Conservation (phyloP, 2,797 vertebrate species). For the Anguilla marmorata region DNA sequence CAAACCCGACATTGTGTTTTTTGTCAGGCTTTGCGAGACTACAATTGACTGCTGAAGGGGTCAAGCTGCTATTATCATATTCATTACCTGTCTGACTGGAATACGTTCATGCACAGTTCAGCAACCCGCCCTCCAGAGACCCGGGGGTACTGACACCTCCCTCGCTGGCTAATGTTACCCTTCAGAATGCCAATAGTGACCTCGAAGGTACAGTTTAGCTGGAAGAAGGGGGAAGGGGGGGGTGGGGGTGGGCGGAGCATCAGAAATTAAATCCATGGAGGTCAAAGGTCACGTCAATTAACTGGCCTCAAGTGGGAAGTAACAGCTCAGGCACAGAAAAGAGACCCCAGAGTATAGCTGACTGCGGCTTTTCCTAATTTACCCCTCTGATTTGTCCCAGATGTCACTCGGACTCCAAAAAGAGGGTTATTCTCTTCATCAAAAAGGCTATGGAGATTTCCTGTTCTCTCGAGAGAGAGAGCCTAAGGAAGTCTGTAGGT, state of each 20-base stretch:
- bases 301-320: conserved; percentile 13
- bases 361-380: neutral
- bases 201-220: conserved; percentile 39
- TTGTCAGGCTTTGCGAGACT: neutral
- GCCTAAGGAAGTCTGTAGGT: neutral
- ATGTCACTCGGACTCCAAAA: neutral
- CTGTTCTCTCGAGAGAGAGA: conserved; percentile 5
- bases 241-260: neutral
- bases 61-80: conserved; percentile 63
- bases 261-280: conserved; percentile 50
- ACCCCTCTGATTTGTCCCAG: neutral
- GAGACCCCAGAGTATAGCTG: neutral
- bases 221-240: neutral
- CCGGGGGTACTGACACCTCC: conserved; percentile 14
- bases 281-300: conserved; percentile 56
- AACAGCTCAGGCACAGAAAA: neutral
- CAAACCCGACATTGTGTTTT: neutral
- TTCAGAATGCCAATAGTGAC: conserved; percentile 43
- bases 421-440: conserved; percentile 10
- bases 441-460: conserved; percentile 27
- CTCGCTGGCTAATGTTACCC: conserved; percentile 41
- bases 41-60: conserved; percentile 14
- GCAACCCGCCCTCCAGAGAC: conserved; percentile 42
- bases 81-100: conserved; percentile 64
- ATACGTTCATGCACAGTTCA: conserved; percentile 41